Evolutionary conservation across 1,140 invertebrate species (phyloP).

Genomic region (Drosophila simulans): DNA sequence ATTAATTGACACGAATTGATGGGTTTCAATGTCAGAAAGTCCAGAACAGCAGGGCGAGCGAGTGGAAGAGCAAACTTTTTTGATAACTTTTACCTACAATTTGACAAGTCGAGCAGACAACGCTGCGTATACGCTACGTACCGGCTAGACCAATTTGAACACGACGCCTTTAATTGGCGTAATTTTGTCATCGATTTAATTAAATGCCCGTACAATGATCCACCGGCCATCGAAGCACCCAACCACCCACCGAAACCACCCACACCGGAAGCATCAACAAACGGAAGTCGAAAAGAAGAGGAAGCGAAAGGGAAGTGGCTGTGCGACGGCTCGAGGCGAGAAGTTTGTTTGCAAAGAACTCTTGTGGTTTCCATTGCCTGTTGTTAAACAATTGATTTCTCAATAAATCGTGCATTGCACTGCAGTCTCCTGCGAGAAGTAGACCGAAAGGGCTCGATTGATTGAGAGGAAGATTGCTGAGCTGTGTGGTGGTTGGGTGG

Average conservation of each 20-base stretch:
- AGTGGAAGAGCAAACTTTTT: conserved; percentile 51
- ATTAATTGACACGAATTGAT: conserved; percentile 83
- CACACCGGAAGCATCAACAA: conserved; percentile 55
- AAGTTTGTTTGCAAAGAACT: conserved; percentile 83
- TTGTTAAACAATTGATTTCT: conserved; percentile 83
- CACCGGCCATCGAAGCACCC: not conserved
- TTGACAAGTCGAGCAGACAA: conserved; percentile 58
- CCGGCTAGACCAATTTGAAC: conserved; percentile 69
- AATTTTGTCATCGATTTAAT: conserved; percentile 83
- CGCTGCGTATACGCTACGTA: conserved; percentile 57
- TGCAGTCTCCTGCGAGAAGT: conserved; percentile 41
- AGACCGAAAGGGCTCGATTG: conserved; percentile 50
- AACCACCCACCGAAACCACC: conserved; percentile 12
- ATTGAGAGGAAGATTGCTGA: conserved; percentile 23
- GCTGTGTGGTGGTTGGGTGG: not conserved
- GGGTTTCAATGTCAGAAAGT: conserved; percentile 74
- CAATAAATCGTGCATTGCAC: conserved; percentile 81
- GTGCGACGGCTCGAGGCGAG: conserved; percentile 73
- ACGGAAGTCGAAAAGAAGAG: conserved; percentile 63
- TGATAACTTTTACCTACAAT: conserved; percentile 77
- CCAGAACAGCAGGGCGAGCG: conserved; percentile 23
- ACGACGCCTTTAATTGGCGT: conserved; percentile 78
- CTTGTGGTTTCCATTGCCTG: conserved; percentile 82
- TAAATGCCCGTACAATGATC: conserved; percentile 74
- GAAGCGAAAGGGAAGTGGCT: conserved; percentile 14